A percentile compares a stretch with the other conserved stretches of the same genome.
Conservation (phyloP, 1,140 invertebrate species). For the Diuraphis noxia region DNA sequence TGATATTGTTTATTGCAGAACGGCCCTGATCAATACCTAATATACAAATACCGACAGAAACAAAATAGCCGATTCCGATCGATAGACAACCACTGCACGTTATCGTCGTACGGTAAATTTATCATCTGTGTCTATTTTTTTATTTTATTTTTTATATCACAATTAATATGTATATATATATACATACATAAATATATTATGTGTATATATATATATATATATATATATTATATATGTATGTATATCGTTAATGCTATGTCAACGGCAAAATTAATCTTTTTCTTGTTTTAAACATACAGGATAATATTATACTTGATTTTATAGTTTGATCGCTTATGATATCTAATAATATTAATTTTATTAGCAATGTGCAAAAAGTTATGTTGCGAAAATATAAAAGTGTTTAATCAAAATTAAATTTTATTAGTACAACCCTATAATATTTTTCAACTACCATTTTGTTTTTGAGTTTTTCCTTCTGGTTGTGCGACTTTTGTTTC, state of each 20-base stretch:
- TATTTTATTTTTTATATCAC: neutral
- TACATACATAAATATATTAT: neutral
- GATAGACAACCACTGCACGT: constrained; percentile 49
- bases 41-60: constrained; percentile 47
- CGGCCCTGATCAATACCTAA: constrained; percentile 23
- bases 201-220: neutral
- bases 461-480: neutral
- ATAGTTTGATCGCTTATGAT: constrained; percentile 30
- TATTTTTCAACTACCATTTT: neutral
- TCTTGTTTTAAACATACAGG: neutral
- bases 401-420: neutral
- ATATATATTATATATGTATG: constrained; percentile 6
- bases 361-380: neutral
- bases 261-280: neutral
- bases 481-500: neutral
- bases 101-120: constrained; percentile 53
- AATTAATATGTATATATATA: constrained; percentile 6
- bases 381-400: neutral
- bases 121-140: constrained; percentile 53
- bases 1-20: constrained; percentile 53
- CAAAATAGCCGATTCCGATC: constrained; percentile 51
- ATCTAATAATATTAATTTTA: neutral
- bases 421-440: neutral
- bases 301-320: constrained; percentile 14
- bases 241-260: neutral